Conservation (phyloP, 2,113 vertebrate genomes). For the Crotalus helleri region DNA sequence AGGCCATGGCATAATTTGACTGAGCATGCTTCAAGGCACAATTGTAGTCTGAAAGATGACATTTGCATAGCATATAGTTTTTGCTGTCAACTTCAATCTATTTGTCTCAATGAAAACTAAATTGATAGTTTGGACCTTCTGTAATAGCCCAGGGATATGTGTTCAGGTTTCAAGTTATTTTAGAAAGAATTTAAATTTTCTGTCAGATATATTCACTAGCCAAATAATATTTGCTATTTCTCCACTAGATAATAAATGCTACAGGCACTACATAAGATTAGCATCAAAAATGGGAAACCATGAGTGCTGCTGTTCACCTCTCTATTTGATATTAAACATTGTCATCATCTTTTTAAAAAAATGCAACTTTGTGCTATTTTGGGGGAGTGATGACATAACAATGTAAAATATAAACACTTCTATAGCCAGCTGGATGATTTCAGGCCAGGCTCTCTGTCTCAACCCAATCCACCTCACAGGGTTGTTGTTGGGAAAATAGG, state of each 20-base stretch:
- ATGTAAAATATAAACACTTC: background rate
- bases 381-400: background rate
- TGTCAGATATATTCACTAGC: background rate
- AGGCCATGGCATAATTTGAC: background rate
- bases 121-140: constrained; percentile 4
- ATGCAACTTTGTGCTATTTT: background rate
- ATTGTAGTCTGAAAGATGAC: background rate
- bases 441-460: background rate
- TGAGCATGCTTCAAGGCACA: constrained; percentile 7
- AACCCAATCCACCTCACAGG: background rate
- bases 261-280: background rate
- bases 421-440: background rate
- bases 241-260: background rate
- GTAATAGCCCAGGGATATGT: background rate
- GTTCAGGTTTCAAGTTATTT: background rate
- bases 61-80: background rate
- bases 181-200: background rate
- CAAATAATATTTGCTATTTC: background rate
- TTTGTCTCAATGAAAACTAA: background rate
- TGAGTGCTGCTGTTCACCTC: background rate
- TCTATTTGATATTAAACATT: background rate
- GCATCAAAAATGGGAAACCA: background rate
- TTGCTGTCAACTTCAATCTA: background rate
- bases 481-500: background rate
- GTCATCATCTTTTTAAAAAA: background rate